These are phyloP conservation scores for Heliconius nattereri DNA, from an alignment of 1,140 invertebrate genomes.

Conservation along the genomic window DNA sequence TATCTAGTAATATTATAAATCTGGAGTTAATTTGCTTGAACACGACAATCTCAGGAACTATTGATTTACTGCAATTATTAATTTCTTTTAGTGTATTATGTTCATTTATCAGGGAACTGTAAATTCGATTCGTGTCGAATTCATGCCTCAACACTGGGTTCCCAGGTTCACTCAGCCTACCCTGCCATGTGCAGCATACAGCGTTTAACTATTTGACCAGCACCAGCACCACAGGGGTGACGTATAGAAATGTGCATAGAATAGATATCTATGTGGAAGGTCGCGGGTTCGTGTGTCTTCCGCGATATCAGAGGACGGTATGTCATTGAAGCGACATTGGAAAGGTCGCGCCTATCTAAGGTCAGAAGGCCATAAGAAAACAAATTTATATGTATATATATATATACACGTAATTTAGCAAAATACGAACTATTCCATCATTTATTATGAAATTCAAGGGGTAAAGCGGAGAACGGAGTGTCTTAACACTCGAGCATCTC, in stretches of 20 bases:
- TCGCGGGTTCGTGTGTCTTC: constrained; percentile 19
- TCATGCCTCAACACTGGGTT: too few species aligned
- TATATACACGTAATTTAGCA: too few species aligned
- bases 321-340: constrained; percentile 39
- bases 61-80: too few species aligned
- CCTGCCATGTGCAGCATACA: too few species aligned
- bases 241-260: background rate
- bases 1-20: too few species aligned
- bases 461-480: background rate
- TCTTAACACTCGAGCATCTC: background rate
- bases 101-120: too few species aligned
- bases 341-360: constrained; percentile 21
- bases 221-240: background rate
- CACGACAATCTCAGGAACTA: background rate
- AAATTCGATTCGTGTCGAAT: too few species aligned
- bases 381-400: background rate
- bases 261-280: background rate
- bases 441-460: too few species aligned
- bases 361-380: constrained; percentile 9
- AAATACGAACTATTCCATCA: too few species aligned
- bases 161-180: too few species aligned
- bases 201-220: too few species aligned
- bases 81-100: too few species aligned
- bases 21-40: background rate
- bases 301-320: constrained; percentile 31